Evolutionary conservation across 2,888 invertebrate genomes (phyloP), one percentile per base, ranked within the genome.

Genomic region (Lasiommata megera): DNA sequence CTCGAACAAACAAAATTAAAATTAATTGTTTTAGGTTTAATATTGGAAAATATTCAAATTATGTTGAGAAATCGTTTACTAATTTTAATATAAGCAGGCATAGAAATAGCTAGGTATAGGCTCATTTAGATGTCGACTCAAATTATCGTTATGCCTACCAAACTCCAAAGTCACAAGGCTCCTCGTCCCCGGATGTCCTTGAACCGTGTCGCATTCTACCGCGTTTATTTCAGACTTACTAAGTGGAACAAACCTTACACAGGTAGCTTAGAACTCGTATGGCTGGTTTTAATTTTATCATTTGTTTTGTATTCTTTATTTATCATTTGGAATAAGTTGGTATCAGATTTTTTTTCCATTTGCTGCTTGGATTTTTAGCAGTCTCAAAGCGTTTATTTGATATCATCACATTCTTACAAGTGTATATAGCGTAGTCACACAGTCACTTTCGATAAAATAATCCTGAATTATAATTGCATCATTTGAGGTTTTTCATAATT

Each of bases 201-300:
- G 60, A 60, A 59, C 59, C 54, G 44, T 55, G 40, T 48, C 52
- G 58, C 38, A 29, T 60, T 54, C 54, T 41, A n/a, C 31, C 17
- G 31, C 43, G 54, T 36, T 43, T 50, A 54, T 40, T 50, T 50
- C 37, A 50, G 36, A 16, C 36, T 23, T 31, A 55, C 43, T 36
- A 23, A 58, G 48, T 58, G 54, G 40, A 38, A 55, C 44, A 56
- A 56, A 60, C 60, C 44, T 53, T 51, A 52, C 54, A 56, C 64
- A 64, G 64, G 64, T 64, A 63, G 63, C 18, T 58, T 60, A 60
- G 64, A 64, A 62, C 54, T 37, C 44, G 38, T 50, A 50, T 48
- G 60, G 60, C 64, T 54, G 60, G 62, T 64, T 64, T 61, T 41
- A 53, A 31, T 46, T 38, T 52, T 58, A 55, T 53, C 44, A 46